Base-by-base conservation (phyloP, 2,888 invertebrate genomes). In the Melanargia galathea region DNA sequence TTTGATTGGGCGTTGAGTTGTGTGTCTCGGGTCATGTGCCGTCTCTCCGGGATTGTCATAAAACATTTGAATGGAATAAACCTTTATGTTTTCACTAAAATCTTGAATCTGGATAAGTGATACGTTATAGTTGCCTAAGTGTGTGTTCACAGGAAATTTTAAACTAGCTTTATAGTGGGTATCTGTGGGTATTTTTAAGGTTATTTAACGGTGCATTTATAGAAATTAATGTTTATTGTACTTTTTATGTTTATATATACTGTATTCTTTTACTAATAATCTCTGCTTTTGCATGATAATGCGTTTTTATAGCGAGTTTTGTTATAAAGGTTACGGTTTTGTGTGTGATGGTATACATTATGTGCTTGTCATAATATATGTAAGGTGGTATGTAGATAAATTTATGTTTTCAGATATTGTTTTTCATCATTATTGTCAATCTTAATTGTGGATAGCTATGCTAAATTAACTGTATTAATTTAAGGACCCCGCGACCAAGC, bases 401-500 rank as follows among this genome's bases (percentile, higher is more conserved):
- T 16, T 11, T 24, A 13, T 22, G 30, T 62, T 51, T 48, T 40
- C 30, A 35, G 49, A n/a, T 13, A 30, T 43, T 22, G 54, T 46
- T n/a, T n/a, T 43, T 24, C 18, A 46, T 10, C 35, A 10, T 2
- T 26, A 16, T 18, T 22, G 30, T 26, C 1, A 55, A 48, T 46
- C 5, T n/a, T 13, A 22, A 5, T 24, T 20, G 13, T 16, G 11
- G 6, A 11, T 51, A 11, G 1, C 18, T 20, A 35, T 57, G 7
- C 10, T 55, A 49, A 13, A 11, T 26, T 16, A 0, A 1, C 1
- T 43, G 2, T 2, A 11, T 13, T 13, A 5, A 20, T 79, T 83
- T 55, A 79, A 90, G 89, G 85, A 38, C 71, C 80, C 0, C 77
- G 71, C 8, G 72, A 70, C 5, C 70, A 74, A 58, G 49, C 76